These are phyloP conservation scores for Mormyrus iriodes DNA, from an alignment of 2,113 vertebrate genomes.

Conservation along the genomic window DNA sequence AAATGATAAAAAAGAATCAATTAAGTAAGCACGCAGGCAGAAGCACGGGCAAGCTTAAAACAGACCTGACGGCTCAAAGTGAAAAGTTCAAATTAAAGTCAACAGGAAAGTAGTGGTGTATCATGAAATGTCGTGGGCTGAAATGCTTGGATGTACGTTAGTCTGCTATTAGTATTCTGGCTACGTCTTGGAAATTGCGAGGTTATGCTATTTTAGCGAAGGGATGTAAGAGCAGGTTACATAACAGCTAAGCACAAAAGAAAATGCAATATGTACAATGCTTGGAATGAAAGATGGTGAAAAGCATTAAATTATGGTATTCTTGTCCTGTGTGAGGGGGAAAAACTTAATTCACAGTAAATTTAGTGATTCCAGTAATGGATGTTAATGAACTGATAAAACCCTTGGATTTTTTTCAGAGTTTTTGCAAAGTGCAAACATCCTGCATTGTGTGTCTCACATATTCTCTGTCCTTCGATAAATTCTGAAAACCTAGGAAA, in stretches of 20 bases:
- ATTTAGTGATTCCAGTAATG: neutral
- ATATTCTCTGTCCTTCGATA: neutral
- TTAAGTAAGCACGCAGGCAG: neutral
- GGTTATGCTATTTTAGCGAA: neutral
- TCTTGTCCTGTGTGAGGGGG: neutral
- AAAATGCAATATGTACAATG: neutral
- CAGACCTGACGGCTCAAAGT: neutral
- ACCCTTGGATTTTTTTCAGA: neutral
- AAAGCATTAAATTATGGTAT: neutral
- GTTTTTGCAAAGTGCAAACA: neutral
- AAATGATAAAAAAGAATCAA: neutral
- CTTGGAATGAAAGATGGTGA: neutral
- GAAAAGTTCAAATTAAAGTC: conserved; percentile 7
- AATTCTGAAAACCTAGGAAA: neutral
- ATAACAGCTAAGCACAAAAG: neutral
- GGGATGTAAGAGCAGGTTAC: conserved; percentile 1
- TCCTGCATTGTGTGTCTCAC: neutral
- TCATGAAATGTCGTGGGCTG: neutral
- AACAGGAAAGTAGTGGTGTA: neutral
- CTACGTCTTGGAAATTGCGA: neutral
- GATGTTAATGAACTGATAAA: neutral
- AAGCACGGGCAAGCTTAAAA: neutral
- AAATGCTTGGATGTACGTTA: neutral
- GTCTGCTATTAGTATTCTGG: neutral
- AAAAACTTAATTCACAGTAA: neutral